phyloP scores from a whole-genome alignment of 2,888 invertebrate genomes.

The Tolmerus cingulatus region DNA sequence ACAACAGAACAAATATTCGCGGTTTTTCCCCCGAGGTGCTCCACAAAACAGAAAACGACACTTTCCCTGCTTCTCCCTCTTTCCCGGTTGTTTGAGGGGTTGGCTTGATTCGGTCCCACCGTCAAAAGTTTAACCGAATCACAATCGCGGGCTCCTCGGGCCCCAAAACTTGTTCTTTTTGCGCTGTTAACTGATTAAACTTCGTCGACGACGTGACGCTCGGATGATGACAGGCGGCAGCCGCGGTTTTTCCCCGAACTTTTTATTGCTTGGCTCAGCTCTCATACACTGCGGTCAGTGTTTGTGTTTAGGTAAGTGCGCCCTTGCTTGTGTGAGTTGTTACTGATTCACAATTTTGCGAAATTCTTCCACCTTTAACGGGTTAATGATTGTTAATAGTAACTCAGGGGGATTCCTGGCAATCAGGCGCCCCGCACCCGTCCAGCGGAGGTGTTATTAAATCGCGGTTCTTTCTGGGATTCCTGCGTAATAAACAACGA shows the following conservation, averaged over 20 bases:
- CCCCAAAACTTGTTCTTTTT: neutral
- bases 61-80: neutral
- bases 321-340: neutral
- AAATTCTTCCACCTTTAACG: neutral
- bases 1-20: conserved; percentile 17
- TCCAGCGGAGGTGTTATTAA: neutral
- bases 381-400: neutral
- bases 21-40: conserved; percentile 18
- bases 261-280: neutral
- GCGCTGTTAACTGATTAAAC: neutral
- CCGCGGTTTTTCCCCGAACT: neutral
- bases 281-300: neutral
- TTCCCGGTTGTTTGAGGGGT: neutral
- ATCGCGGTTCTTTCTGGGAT: neutral
- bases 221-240: neutral
- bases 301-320: neutral
- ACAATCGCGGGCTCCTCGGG: neutral
- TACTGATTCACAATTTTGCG: neutral
- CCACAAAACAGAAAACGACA: neutral
- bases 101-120: neutral
- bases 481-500: neutral
- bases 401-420: neutral
- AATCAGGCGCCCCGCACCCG: neutral
- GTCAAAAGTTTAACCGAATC: neutral
- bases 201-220: neutral